A percentile compares a stretch with the other conserved stretches of the same genome.
phyloP scores from a whole-genome alignment of 2,797 vertebrate species.

The Agapornis canus region DNA sequence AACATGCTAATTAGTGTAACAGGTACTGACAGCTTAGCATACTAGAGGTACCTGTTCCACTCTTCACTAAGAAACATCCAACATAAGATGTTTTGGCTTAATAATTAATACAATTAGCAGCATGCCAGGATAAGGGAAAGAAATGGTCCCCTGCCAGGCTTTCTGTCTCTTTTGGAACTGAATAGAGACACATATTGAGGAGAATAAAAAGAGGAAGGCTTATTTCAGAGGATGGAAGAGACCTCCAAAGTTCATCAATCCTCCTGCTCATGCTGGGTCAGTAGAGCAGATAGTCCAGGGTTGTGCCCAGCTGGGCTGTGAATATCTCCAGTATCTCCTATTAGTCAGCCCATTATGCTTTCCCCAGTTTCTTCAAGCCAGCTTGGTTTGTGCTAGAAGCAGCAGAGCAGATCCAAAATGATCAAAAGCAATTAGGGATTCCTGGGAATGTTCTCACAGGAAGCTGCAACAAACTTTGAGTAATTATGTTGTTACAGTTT shows the following conservation, averaged over 20 bases:
- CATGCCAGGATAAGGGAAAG: rapidly evolving
- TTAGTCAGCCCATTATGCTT: background rate
- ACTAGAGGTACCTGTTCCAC: background rate
- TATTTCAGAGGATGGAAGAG: background rate
- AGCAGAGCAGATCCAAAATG: background rate
- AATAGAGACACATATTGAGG: background rate
- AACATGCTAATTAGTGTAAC: background rate
- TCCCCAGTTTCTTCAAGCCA: background rate
- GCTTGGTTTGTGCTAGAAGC: background rate
- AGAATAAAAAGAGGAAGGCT: background rate
- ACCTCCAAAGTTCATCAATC: background rate
- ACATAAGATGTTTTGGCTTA: background rate
- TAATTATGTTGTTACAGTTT: conserved; percentile 25
- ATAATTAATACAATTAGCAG: background rate
- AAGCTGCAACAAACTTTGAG: background rate
- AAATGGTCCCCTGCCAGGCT: background rate
- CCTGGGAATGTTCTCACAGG: background rate
- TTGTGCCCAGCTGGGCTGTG: background rate
- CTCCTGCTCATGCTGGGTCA: background rate
- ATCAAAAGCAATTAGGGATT: background rate
- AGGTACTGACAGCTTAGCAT: background rate
- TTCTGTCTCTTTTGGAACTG: background rate
- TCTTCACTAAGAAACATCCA: background rate
- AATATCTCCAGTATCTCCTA: background rate
- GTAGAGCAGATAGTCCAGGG: no score